phyloP scores from a whole-genome alignment of 2,113 vertebrate species.

The Pristiophorus japonicus region DNA sequence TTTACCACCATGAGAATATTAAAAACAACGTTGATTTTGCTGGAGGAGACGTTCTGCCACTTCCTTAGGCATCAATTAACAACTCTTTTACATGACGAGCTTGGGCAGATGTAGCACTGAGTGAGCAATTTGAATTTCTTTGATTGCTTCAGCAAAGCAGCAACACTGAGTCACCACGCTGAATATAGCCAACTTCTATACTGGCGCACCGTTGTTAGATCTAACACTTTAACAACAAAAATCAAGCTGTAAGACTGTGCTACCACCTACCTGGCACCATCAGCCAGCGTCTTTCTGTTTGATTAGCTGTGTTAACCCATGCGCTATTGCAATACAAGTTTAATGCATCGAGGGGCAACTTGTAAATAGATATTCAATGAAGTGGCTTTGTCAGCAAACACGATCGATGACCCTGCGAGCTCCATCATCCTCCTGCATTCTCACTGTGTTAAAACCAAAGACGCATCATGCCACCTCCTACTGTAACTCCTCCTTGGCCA shows the following conservation, averaged over 20 bases:
- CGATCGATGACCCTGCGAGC: not conserved
- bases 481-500: not conserved
- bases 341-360: not conserved
- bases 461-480: no score
- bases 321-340: not conserved
- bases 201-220: not conserved
- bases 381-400: not conserved
- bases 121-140: not conserved
- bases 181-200: not conserved
- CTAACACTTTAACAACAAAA: not conserved
- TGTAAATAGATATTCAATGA: not conserved
- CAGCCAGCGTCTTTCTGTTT: not conserved
- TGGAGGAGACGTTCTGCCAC: not conserved
- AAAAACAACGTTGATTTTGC: not conserved
- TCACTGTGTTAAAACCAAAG: not conserved
- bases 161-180: not conserved
- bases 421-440: not conserved
- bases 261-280: not conserved
- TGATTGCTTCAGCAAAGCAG: constrained; percentile 7
- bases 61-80: constrained; percentile 20
- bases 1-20: not conserved
- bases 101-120: constrained; percentile 19
- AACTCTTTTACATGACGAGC: constrained; percentile 2
- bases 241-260: not conserved
- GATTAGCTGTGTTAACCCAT: not conserved